phyloP scores from a whole-genome alignment of 2,888 invertebrate genomes.

The Meghimatium bilineatum region DNA sequence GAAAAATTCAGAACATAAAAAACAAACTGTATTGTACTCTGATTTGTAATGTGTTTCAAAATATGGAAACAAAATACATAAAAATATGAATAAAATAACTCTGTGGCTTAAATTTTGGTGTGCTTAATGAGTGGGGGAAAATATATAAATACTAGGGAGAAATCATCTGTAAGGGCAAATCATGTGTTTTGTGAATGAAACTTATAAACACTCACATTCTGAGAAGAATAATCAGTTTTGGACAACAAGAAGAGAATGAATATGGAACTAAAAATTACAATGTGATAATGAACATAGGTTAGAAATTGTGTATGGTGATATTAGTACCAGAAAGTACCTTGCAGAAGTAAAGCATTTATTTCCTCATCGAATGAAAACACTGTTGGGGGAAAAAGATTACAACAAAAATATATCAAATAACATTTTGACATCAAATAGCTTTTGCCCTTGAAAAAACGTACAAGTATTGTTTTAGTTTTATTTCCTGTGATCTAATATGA shows the following conservation, averaged over 20 bases:
- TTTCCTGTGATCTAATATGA: no score
- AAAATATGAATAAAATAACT: background rate
- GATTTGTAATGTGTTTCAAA: background rate
- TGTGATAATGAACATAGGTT: conserved; percentile 8
- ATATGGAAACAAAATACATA: background rate
- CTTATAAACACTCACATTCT: background rate
- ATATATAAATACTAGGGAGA: background rate
- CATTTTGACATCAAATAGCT: conserved; percentile 6
- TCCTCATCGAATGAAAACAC: conserved; percentile 50
- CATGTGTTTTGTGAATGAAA: background rate
- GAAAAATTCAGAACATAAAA: background rate
- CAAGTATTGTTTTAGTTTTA: no score
- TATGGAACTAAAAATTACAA: background rate
- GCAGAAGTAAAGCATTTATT: conserved; percentile 40
- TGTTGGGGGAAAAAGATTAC: conserved; percentile 28
- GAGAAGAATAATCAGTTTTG: background rate
- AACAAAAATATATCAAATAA: conserved; percentile 25
- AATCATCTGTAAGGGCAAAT: background rate
- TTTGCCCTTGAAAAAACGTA: conserved; percentile 12
- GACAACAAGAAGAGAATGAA: background rate
- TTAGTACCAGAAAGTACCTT: conserved; percentile 40
- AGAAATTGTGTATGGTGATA: conserved; percentile 9
- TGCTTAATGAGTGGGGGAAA: background rate
- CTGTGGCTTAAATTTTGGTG: background rate
- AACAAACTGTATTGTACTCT: background rate